Evolutionary conservation across 2,797 vertebrate species (phyloP).

Genomic region (Dicrostonyx torquatus): DNA sequence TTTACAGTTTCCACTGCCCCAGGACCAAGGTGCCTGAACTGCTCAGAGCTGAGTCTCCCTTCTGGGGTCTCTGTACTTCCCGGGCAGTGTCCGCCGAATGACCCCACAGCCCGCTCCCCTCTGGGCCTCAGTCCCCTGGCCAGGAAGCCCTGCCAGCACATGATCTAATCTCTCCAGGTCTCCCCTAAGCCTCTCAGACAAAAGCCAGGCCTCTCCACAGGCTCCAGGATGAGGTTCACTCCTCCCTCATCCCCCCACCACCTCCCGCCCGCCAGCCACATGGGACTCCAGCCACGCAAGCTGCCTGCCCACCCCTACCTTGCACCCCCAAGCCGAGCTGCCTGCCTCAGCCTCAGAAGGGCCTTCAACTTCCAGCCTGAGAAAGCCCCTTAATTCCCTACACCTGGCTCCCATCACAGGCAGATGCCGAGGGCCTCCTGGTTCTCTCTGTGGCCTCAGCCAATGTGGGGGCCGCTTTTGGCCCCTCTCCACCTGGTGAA

Average conservation of each 20-base stretch:
- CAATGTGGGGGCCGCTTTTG: not conserved
- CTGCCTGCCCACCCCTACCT: not conserved
- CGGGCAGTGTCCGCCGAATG: constrained; percentile 62
- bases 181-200: constrained; percentile 72
- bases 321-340: not conserved
- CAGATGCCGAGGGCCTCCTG: not conserved
- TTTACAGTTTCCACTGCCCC: not conserved
- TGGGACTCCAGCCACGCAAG: constrained; percentile 31
- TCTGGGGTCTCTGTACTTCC: not conserved
- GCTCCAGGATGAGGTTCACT: constrained; percentile 10
- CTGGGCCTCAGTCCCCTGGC: constrained; percentile 64
- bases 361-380: not conserved
- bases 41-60: not conserved
- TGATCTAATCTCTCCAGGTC: constrained; percentile 74
- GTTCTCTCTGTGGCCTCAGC: not conserved
- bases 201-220: constrained; percentile 76
- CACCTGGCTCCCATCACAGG: constrained; percentile 68
- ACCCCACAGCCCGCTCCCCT: constrained; percentile 54
- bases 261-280: not conserved
- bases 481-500: not conserved
- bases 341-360: constrained; percentile 54
- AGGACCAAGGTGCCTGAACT: not conserved
- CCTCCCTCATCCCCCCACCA: not conserved
- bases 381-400: constrained; percentile 58
- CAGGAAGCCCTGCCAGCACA: constrained; percentile 51